A percentile compares a stretch with the other conserved stretches of the same genome.
Evolutionary conservation across 2,113 vertebrate genomes (phyloP).

Genomic region (Arothron firmamentum): DNA sequence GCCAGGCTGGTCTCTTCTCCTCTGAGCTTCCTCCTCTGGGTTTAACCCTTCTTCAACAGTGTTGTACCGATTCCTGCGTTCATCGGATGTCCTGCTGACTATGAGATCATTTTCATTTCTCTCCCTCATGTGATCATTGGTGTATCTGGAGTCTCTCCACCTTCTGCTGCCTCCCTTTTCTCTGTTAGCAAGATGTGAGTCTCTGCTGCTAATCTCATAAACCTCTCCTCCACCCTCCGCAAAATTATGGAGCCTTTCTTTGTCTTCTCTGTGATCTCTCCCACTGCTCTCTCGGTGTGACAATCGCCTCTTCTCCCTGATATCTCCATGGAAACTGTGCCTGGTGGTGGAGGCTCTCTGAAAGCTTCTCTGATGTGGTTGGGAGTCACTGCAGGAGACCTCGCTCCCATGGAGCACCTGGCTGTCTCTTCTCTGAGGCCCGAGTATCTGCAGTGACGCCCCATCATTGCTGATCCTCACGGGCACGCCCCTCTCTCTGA

Average conservation of each 20-base stretch:
- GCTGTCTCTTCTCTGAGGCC: slow-evolving; percentile 48
- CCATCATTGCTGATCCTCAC: slow-evolving; percentile 46
- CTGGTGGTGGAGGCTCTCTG: slow-evolving; percentile 55
- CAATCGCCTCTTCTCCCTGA: slow-evolving; percentile 49
- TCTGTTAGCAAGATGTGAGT: slow-evolving; percentile 4
- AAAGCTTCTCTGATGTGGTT: slow-evolving; percentile 58
- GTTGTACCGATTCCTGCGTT: slow-evolving; percentile 30
- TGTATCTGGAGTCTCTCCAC: slow-evolving; percentile 4
- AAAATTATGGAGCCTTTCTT: slow-evolving; percentile 20
- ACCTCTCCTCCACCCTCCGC: slow-evolving; percentile 18
- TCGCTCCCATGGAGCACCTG: slow-evolving; percentile 56
- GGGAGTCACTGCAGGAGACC: slow-evolving; percentile 47
- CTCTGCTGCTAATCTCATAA: slow-evolving; percentile 29
- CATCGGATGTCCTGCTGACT: slow-evolving; percentile 44
- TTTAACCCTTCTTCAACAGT: slow-evolving; percentile 46
- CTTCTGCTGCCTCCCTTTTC: slow-evolving; percentile 33
- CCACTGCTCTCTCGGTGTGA: slow-evolving; percentile 40
- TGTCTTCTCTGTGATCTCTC: slow-evolving; percentile 43
- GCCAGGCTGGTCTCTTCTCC: slow-evolving; percentile 28
- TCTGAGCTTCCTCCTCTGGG: slow-evolving; percentile 58
- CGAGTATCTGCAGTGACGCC: slow-evolving; percentile 52
- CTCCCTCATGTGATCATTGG: slow-evolving; percentile 13
- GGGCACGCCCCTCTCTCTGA: slow-evolving; percentile 64
- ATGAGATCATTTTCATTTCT: slow-evolving; percentile 15
- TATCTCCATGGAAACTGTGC: slow-evolving; percentile 71